Percentiles rank a stretch among this genome's conserved stretches.
Evolutionary conservation across 2,888 invertebrate species (phyloP).

Genomic region (Drosophila longiperda): DNA sequence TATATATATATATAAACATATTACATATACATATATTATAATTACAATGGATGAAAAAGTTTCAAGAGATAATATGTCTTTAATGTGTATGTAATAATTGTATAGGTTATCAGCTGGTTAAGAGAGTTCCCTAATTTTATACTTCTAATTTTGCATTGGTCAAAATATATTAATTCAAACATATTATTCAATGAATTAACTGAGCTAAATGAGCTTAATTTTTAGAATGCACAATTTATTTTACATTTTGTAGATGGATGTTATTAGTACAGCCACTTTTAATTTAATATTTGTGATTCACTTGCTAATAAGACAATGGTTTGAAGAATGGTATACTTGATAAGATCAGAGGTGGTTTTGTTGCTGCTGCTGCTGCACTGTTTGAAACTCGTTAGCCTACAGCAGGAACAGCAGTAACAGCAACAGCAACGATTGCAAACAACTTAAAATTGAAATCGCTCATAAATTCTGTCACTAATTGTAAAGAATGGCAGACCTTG

Average conservation of each 20-base stretch:
- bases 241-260: neutral
- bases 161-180: slow-evolving; percentile 18
- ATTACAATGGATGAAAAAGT: neutral
- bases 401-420: slow-evolving; percentile 23
- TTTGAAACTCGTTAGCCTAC: slow-evolving; percentile 62
- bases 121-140: slow-evolving; percentile 33
- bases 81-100: neutral
- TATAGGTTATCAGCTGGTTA: neutral
- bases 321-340: slow-evolving; percentile 18
- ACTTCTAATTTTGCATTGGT: slow-evolving; percentile 44
- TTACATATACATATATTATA: too few relatives aligned
- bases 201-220: slow-evolving; percentile 40
- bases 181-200: slow-evolving; percentile 42
- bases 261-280: slow-evolving; percentile 3
- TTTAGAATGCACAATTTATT: neutral
- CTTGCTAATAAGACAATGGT: neutral
- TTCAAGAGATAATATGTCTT: neutral
- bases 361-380: slow-evolving; percentile 20
- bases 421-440: slow-evolving; percentile 42
- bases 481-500: slow-evolving; percentile 78
- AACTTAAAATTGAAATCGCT: slow-evolving; percentile 75
- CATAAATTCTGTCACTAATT: slow-evolving; percentile 77
- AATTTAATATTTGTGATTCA: neutral
- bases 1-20: neutral
- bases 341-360: slow-evolving; percentile 17